Evolutionary conservation across 2,888 invertebrate species (phyloP).

Genomic region (Ophraella communa): DNA sequence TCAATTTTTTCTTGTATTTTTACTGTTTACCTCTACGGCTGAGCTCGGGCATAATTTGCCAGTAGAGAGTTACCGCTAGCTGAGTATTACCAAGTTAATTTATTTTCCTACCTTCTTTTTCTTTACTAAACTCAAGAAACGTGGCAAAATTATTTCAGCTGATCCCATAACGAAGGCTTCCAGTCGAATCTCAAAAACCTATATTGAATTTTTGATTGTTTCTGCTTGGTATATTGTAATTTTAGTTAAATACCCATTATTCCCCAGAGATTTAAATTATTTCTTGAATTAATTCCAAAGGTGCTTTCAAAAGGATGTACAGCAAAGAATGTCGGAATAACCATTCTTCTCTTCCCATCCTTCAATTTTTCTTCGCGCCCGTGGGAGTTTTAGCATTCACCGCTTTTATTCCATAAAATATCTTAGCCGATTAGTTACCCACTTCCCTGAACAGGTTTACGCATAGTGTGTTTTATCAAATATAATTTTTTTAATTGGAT

Average conservation of each 20-base stretch:
- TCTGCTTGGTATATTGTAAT: slow-evolving; percentile 8
- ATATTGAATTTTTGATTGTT: slow-evolving; percentile 9
- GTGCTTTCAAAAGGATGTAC: slow-evolving; percentile 5
- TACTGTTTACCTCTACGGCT: too few species aligned
- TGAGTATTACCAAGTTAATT: too few species aligned
- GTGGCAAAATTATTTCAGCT: background rate
- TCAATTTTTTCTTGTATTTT: too few species aligned
- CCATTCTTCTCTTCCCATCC: background rate
- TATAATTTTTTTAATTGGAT: too few species aligned
- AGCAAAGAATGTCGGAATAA: background rate
- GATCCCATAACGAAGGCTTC: background rate
- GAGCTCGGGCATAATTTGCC: too few species aligned
- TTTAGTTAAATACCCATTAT: slow-evolving; percentile 5
- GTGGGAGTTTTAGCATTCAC: slow-evolving; percentile 4
- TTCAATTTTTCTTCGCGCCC: background rate
- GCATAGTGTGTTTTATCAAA: too few species aligned
- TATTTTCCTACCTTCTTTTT: too few species aligned
- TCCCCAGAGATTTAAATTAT: slow-evolving; percentile 8
- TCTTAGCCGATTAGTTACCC: background rate
- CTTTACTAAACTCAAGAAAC: background rate
- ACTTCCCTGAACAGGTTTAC: too few species aligned
- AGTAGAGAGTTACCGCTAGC: too few species aligned
- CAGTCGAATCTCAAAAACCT: too few species aligned
- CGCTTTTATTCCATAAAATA: background rate
- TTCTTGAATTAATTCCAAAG: slow-evolving; percentile 16